Evolutionary conservation across 1,140 invertebrate genomes (phyloP), one percentile per base, ranked within the genome.

Genomic region (Drosophila bipectinata): DNA sequence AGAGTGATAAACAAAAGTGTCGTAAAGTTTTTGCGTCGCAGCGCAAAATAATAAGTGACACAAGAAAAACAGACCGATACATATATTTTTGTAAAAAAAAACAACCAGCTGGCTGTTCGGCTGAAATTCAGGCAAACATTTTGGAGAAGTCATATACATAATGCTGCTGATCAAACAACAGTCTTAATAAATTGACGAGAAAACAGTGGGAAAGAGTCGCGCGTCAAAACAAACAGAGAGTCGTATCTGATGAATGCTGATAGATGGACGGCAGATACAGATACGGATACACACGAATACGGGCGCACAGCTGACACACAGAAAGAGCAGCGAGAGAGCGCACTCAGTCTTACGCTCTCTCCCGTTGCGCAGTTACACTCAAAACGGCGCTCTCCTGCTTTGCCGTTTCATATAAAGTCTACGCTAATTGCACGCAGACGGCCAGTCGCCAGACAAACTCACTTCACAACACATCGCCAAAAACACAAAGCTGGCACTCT

Each of bases 201-300:
- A 77, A 61, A 64, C 45, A 57, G 21, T 15, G 41, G 52, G 58
- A 63, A 61, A 28, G 45, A 53, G 55, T 63, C 59, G 62, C 71
- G 83, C 83, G 83, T 88, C 82, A 87, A 87, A 87, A 87, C 83
- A 87, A 87, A 88, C 83, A 88, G 79, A 87, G 83, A 82, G 77
- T 26, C 30, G 71, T 63, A 37, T 52, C 73, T 59, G 41, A 26
- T 24, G 51, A 83, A 78, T 75, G 47, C 72, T 71, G 34, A 72
- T 60, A 60, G 64, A 73, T 72, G 63, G 51, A 63, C 77, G 59
- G 69, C 58, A 79, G 54, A 39, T 37, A 37, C 49, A 79, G 76
- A 82, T 68, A 77, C 58, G 24, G 41, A 14, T 44, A 44, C 41
- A 14, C 4, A 18, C 41, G 14, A 8, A 44, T 41, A 41, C 39